Percentiles rank a stretch among this genome's conserved stretches.
These are phyloP conservation scores for Cephus nigrinus DNA, from an alignment of 2,888 invertebrate genomes.

Conservation along the genomic window DNA sequence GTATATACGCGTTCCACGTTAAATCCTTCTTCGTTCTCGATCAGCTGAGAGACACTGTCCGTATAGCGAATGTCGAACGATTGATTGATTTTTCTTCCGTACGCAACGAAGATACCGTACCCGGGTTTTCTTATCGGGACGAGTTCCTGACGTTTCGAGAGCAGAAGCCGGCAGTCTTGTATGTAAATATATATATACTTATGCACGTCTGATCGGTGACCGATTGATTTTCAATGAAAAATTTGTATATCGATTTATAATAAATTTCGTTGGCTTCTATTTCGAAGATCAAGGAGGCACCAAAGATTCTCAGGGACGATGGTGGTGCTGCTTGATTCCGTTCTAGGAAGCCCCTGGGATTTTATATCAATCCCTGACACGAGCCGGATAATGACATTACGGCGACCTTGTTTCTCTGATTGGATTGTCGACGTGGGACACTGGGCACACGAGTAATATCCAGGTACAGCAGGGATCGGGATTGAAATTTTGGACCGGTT, in stretches of 20 bases:
- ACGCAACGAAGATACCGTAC: neutral
- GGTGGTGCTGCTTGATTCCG: constrained; percentile 2
- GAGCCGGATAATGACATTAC: constrained; percentile 54
- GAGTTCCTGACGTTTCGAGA: neutral
- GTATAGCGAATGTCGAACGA: neutral
- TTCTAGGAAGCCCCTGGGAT: constrained; percentile 33
- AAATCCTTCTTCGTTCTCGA: neutral
- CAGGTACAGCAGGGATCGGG: neutral
- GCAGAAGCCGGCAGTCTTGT: neutral
- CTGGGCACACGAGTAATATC: neutral
- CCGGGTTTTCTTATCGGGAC: neutral
- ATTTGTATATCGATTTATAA: neutral
- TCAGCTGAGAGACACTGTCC: neutral
- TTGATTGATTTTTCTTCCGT: neutral
- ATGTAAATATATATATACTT: neutral
- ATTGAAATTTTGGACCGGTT: neutral
- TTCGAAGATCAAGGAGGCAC: neutral
- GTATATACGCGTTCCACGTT: neutral
- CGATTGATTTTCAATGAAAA: neutral
- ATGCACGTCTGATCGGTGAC: neutral
- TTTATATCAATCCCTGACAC: constrained; percentile 54
- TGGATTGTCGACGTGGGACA: constrained; percentile 45
- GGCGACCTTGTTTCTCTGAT: constrained; percentile 57
- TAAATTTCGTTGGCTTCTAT: neutral
- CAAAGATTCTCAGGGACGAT: neutral